Base-by-base conservation (phyloP, 1,140 invertebrate species). In the Drosophila pallidifrons region DNA sequence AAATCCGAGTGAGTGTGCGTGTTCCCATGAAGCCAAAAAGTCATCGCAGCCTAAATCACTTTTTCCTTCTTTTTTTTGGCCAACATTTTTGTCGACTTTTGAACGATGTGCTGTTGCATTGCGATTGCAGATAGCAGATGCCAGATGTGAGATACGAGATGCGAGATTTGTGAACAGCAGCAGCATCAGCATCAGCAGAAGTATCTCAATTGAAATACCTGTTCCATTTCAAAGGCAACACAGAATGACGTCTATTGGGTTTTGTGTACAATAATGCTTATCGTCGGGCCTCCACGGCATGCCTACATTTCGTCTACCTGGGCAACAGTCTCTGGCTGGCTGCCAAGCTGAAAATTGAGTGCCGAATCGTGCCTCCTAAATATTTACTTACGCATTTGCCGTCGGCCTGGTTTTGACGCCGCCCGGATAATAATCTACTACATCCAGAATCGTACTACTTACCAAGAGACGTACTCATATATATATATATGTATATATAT, bases 141-240 rank as follows among this genome's bases (percentile, higher is more conserved):
- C 38, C 2, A 49, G 54, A 57, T 38, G 16, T 16, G 20, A 25
- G 20, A 25, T 25, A 4, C 54, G 20, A 25, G 20, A 25, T 25
- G 3, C 54, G 32, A 59, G 41, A 59, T 60, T 16, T 47, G 15
- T 4, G 25, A 43, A 6, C 13, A 64, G 51, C 15, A 47, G 41
- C 58, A 63, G 13, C 20, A 61, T 15, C 15, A 15, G 15, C 15
- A 15, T 13, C 5, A 32, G 59, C 28, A 47, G 30, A 87, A 87
- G 72, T 77, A 79, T 79, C 66, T 81, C 76, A 75, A 82, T 87
- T 79, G 76, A 79, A 79, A 87, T 86, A 65, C 68, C 76, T 77
- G 63, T 57, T 52, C 30, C 46, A 58, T 59, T 47, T 43, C 35
- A 49, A 35, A 30, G 35, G 46, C 49, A 49, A 49, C 8, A 13